Base-by-base conservation (phyloP, 2,888 invertebrate species). In the Perizoma flavofasciatum region DNA sequence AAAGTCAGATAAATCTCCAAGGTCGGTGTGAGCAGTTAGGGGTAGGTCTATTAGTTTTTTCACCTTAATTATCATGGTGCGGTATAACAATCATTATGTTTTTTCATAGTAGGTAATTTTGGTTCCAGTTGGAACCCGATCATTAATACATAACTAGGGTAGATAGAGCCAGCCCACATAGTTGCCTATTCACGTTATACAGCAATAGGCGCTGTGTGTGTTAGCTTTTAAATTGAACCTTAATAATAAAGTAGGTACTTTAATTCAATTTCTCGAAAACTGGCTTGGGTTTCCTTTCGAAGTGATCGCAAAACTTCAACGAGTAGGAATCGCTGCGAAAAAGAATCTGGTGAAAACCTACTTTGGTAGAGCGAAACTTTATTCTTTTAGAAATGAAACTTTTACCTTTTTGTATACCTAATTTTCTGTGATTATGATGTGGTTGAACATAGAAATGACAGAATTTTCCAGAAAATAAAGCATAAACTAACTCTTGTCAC, bases 161-260 rank as follows among this genome's bases (percentile, higher is more conserved):
- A 70, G 72, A 41, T 39, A 39, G 7, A 39, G 75, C 77, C 74
- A 67, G 76, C 76, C 75, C 72, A 76, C 76, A 79, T 76, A 81
- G 83, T 86, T 81, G 83, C 86, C 84, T 86, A 85, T 86, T 89
- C 86, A 88, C 82, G 81, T 22, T 22, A 78, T 81, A 82, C 81
- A 78, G 73, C 78, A 73, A 35, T 48, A 56, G 43, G 22, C 77
- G 74, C 76, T 73, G 76, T 84, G 79, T 79, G 72, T 77, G 80
- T 88, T 85, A 83, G 82, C 85, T 84, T 85, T 86, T 81, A 86
- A 88, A 88, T 86, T 86, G 83, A 79, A 85, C 78, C 68, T 89
- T 80, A 86, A 89, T 89, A 85, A 84, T 86, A 80, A 77, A 86
- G 82, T 70, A 81, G 76, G 69, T 78, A 74, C 76, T 78, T 81